These are phyloP conservation scores for Corticium candelabrum DNA, from an alignment of 37 sponge, comb jelly and placozoan species.

Conservation along the genomic window DNA sequence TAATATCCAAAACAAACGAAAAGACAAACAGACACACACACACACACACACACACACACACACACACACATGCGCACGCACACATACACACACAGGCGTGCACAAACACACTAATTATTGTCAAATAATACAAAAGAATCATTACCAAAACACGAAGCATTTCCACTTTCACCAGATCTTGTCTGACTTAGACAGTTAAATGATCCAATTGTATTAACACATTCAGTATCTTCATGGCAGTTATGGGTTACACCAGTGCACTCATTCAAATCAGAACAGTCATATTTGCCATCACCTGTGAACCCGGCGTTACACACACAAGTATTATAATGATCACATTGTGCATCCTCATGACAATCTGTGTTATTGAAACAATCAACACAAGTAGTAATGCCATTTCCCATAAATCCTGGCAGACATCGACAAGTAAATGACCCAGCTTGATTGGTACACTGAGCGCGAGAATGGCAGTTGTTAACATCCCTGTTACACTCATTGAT, in stretches of 20 bases:
- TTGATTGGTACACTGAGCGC: neutral
- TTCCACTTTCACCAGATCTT: neutral
- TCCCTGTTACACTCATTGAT: neutral
- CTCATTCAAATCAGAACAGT: neutral
- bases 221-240: neutral
- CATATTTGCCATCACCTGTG: neutral
- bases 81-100: no score
- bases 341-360: neutral
- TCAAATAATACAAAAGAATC: no score
- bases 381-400: neutral
- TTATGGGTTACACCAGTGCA: neutral
- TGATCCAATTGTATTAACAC: neutral
- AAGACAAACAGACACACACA: no score
- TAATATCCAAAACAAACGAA: no score
- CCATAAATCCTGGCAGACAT: neutral
- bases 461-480: neutral
- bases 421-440: neutral
- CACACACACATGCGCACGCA: no score
- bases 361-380: neutral
- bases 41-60: no score
- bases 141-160: no score
- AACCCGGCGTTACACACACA: neutral
- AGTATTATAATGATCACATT: neutral
- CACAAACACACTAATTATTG: no score
- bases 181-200: neutral